These are phyloP conservation scores for Lapara coniferarum DNA, from an alignment of 2,888 invertebrate species.

Conservation along the genomic window DNA sequence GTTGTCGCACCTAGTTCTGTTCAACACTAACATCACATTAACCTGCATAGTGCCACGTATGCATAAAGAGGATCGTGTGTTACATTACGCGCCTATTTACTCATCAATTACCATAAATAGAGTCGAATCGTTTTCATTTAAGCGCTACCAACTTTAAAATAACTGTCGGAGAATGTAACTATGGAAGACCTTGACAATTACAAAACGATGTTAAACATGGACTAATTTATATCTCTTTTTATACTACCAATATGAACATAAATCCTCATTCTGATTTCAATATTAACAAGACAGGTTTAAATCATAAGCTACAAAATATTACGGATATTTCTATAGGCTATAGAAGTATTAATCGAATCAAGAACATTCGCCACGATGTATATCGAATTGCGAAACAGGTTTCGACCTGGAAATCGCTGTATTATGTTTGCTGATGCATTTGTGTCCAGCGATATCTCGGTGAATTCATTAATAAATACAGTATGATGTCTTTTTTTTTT, in stretches of 20 bases:
- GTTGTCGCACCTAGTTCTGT: conserved; percentile 26
- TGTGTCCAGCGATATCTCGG: conserved; percentile 7
- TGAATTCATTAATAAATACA: conserved; percentile 19
- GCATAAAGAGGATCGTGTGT: neutral
- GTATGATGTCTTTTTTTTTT: conserved; percentile 14
- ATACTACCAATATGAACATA: neutral
- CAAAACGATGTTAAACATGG: conserved; percentile 1
- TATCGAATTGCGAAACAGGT: conserved; percentile 36
- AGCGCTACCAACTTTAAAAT: no score
- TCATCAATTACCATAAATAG: neutral
- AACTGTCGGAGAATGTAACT: neutral
- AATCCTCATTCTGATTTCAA: neutral
- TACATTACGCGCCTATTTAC: neutral
- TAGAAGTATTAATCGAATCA: conserved; percentile 39
- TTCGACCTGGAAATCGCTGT: conserved; percentile 38
- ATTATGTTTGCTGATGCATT: conserved; percentile 34
- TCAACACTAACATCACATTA: conserved; percentile 4
- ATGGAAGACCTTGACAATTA: conserved; percentile 16
- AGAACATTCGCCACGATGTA: conserved; percentile 40
- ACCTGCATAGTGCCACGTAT: conserved; percentile 12
- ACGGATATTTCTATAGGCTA: neutral
- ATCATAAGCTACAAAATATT: neutral
- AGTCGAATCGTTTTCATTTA: no score
- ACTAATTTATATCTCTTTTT: neutral
- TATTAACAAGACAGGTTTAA: conserved; percentile 2